Evolutionary conservation across 2,113 vertebrate species (phyloP), one percentile per base, ranked within the genome.

Genomic region (Neogale vison): DNA sequence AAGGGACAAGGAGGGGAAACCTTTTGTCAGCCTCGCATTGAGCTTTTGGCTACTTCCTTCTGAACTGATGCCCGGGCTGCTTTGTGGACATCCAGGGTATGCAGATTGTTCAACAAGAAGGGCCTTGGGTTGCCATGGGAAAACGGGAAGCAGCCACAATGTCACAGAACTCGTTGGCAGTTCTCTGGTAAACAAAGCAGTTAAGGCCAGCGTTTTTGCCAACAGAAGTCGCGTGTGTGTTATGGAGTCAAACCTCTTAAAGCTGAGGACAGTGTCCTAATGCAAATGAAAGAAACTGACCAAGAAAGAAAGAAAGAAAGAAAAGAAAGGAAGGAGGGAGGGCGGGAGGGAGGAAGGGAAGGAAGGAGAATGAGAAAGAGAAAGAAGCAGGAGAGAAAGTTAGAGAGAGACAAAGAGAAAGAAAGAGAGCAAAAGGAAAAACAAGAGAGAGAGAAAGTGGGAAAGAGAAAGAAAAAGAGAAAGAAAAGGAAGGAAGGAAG

Each of bases 81-180:
- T 96, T 99, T 55, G 99, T 99, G 98, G 99, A 99, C 95, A 99
- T 99, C 93, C 99, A 99, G 99, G 99, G 99, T 95, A 99, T 98
- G 98, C 99, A 99, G 90, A 99, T 99, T 90, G 90, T 99, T 97
- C 99, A 99, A 98, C 98, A 99, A 98, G 99, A 99, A 36, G 99
- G 99, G 99, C 99, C 99, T 63, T 99, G 99, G 99, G 99, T 98
- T 99, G 99, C 98, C 99, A 99, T 63, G 99, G 99, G 95, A 99
- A 99, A 97, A 99, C 99, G 4, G 99, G 99, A 91, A 99, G 99
- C 3, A 97, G 99, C 20, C 99, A 99, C 97, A 99, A 99, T 10
- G 98, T 99, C 94, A 99, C 99, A 88, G 99, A 99, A 81, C 99
- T 99, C 13, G 99, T 99, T 84, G 99, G 99, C 10, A 99, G 99